Conservation (phyloP, 1,140 invertebrate species). For the Zaprionus camerounensis region DNA sequence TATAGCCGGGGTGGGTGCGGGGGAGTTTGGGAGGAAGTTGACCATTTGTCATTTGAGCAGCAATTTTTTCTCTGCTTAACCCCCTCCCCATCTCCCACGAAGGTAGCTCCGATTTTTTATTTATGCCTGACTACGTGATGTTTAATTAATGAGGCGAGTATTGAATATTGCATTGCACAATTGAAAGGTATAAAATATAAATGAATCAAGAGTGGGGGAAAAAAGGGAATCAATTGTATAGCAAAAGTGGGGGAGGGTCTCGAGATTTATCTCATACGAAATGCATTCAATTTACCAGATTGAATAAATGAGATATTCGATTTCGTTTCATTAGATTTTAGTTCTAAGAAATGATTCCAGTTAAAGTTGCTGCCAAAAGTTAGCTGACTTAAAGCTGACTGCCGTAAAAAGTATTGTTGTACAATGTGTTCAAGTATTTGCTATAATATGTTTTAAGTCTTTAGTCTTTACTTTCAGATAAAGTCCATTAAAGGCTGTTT, state of each 20-base stretch:
- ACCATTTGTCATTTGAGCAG: slow-evolving; percentile 47
- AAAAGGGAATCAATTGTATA: neutral
- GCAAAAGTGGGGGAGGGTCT: neutral
- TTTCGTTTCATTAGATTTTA: neutral
- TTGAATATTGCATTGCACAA: slow-evolving; percentile 62
- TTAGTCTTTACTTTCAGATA: neutral
- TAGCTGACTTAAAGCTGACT: neutral
- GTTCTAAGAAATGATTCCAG: neutral
- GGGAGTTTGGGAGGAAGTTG: slow-evolving; percentile 11
- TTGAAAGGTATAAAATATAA: slow-evolving; percentile 43
- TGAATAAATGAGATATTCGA: slow-evolving; percentile 4
- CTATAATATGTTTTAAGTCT: neutral
- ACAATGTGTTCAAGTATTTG: neutral
- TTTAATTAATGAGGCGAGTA: slow-evolving; percentile 73
- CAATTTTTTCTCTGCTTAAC: slow-evolving; percentile 5
- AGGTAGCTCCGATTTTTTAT: slow-evolving; percentile 35
- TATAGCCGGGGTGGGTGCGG: neutral
- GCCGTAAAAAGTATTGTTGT: neutral
- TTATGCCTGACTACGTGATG: slow-evolving; percentile 60
- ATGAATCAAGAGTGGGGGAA: slow-evolving; percentile 19
- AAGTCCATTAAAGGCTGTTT: neutral
- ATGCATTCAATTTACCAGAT: slow-evolving; percentile 9
- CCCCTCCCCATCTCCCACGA: neutral
- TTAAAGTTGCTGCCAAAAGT: neutral
- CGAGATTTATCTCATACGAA: neutral